Conservation (phyloP, 2,113 vertebrate genomes). For the Corythoichthys intestinalis region DNA sequence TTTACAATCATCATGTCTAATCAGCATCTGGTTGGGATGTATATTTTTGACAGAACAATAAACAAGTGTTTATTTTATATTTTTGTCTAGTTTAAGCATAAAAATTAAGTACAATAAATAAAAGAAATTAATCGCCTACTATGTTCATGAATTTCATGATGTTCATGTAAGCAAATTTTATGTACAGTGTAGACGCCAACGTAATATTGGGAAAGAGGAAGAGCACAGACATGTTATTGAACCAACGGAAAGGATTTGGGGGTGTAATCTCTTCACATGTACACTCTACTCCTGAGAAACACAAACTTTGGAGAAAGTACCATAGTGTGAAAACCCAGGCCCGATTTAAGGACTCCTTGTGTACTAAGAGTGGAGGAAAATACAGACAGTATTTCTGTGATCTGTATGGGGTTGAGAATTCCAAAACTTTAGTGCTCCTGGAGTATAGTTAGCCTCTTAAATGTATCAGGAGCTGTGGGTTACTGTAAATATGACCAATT, state of each 20-base stretch:
- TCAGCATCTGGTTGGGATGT: too few species aligned
- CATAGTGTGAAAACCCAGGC: conserved; percentile 20
- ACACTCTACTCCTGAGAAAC: conserved; percentile 31
- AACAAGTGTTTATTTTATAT: too few species aligned
- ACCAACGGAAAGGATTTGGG: neutral
- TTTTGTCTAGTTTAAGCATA: too few species aligned
- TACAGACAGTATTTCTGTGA: neutral
- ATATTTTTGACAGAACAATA: too few species aligned
- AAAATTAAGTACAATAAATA: neutral
- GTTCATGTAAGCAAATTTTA: neutral
- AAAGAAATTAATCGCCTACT: neutral
- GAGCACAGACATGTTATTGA: neutral
- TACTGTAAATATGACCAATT: neutral
- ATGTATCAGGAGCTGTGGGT: neutral
- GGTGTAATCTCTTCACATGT: conserved; percentile 34
- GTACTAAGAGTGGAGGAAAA: conserved; percentile 3
- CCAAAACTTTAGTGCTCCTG: neutral
- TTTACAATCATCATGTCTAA: too few species aligned
- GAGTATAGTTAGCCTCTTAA: neutral
- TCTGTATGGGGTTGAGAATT: neutral
- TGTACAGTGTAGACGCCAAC: neutral
- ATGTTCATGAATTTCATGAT: neutral
- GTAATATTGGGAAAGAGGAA: neutral
- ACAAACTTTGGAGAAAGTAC: conserved; percentile 36
- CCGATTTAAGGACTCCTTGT: conserved; percentile 12